A percentile compares a stretch with the other conserved stretches of the same genome.
Conservation (phyloP, 2,888 invertebrate genomes). For the Leptopterna dolabrata region DNA sequence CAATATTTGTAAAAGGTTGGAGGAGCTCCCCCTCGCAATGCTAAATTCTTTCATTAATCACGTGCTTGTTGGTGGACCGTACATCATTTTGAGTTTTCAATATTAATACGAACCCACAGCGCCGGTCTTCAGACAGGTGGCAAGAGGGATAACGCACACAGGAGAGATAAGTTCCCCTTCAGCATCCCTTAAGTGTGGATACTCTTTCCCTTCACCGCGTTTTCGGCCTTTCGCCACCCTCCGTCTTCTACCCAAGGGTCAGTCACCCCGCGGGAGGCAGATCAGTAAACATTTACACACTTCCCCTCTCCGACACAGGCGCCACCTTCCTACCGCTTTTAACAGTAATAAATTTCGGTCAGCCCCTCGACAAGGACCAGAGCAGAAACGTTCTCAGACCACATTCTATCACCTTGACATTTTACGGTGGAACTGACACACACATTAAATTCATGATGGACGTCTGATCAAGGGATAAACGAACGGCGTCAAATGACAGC, state of each 20-base stretch:
- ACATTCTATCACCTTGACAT: background rate
- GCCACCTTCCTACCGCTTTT: background rate
- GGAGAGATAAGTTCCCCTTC: background rate
- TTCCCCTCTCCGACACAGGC: background rate
- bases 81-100: background rate
- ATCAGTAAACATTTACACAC: constrained; percentile 52
- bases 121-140: background rate
- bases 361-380: background rate
- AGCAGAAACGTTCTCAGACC: background rate
- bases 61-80: background rate
- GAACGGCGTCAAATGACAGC: too few species aligned
- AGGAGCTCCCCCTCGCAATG: background rate
- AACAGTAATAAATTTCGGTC: constrained; percentile 49
- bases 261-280: constrained; percentile 51
- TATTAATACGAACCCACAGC: background rate
- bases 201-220: background rate
- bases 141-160: background rate
- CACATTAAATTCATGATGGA: too few species aligned
- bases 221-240: background rate
- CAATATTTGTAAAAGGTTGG: constrained; percentile 25
- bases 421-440: background rate
- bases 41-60: constrained; percentile 17
- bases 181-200: constrained; percentile 7
- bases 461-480: too few species aligned
- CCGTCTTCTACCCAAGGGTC: constrained; percentile 8